These are phyloP conservation scores for Eurois occulta DNA, from an alignment of 2,888 invertebrate species.

Conservation along the genomic window DNA sequence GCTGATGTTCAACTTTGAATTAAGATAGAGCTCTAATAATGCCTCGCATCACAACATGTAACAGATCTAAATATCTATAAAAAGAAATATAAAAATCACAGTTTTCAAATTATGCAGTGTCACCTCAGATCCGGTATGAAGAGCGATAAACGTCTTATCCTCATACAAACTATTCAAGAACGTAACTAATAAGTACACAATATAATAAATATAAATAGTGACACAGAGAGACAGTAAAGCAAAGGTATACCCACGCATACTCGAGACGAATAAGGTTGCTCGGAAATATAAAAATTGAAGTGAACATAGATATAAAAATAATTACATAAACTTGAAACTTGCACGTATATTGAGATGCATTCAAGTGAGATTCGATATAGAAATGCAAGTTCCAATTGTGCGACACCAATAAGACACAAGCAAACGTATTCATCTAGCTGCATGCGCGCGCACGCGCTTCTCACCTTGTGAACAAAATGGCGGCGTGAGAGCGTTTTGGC, in stretches of 20 bases:
- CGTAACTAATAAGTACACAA: slow-evolving; percentile 89
- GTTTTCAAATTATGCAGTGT: slow-evolving; percentile 90
- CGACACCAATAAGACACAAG: slow-evolving; percentile 69
- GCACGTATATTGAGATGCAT: slow-evolving; percentile 53
- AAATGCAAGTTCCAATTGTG: slow-evolving; percentile 62
- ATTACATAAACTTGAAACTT: slow-evolving; percentile 51
- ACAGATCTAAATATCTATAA: slow-evolving; percentile 88
- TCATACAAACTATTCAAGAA: slow-evolving; percentile 82
- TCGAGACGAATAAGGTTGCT: slow-evolving; percentile 81
- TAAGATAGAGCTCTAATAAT: slow-evolving; percentile 74
- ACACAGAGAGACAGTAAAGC: slow-evolving; percentile 89
- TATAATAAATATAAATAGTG: slow-evolving; percentile 84
- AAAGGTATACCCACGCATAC: slow-evolving; percentile 83
- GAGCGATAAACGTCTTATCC: slow-evolving; percentile 83
- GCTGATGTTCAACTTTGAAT: slow-evolving; percentile 72
- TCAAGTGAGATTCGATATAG: slow-evolving; percentile 54
- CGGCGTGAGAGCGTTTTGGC: slow-evolving; percentile 88
- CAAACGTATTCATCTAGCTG: slow-evolving; percentile 82
- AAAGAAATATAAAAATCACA: slow-evolving; percentile 90
- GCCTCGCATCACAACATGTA: slow-evolving; percentile 88
- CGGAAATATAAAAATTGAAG: slow-evolving; percentile 61
- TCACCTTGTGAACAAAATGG: slow-evolving; percentile 90
- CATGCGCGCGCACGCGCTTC: slow-evolving; percentile 86
- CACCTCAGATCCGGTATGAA: slow-evolving; percentile 88
- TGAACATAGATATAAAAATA: slow-evolving; percentile 43